Conservation (phyloP, 2,888 invertebrate genomes). For the Strigamia crassipes region DNA sequence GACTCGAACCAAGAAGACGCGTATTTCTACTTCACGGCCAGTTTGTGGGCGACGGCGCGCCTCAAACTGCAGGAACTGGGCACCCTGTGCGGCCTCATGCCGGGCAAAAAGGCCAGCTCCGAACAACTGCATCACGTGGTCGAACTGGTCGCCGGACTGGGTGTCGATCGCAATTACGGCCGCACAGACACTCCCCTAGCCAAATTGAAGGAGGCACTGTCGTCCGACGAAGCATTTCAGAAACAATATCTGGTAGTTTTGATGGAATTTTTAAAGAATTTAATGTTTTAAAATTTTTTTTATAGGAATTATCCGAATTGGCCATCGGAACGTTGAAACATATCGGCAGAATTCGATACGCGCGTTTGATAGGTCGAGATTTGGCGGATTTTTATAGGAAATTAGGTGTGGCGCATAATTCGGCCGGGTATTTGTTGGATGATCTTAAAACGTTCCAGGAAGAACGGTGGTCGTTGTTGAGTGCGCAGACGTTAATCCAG, state of each 20-base stretch:
- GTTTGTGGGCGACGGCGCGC: conserved; percentile 83
- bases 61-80: conserved; percentile 86
- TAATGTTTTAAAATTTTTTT: no score
- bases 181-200: conserved; percentile 68
- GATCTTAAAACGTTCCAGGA: conserved; percentile 82
- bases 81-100: conserved; percentile 86
- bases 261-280: no score
- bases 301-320: conserved; percentile 82
- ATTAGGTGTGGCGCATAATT: conserved; percentile 71
- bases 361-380: conserved; percentile 84
- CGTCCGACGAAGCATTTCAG: conserved; percentile 85
- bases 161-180: conserved; percentile 59
- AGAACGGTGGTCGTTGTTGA: conserved; percentile 84
- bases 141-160: conserved; percentile 87
- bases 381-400: conserved; percentile 83
- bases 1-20: conserved; percentile 63
- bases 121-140: conserved; percentile 89
- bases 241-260: conserved; percentile 84
- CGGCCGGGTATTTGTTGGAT: conserved; percentile 85
- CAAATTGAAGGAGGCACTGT: conserved; percentile 84
- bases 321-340: conserved; percentile 97
- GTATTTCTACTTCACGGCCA: conserved; percentile 83
- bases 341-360: conserved; percentile 80
- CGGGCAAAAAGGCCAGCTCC: conserved; percentile 71
- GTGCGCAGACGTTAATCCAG: conserved; percentile 72